Conservation (phyloP, 2,888 invertebrate species). For the Saturnia japonica region DNA sequence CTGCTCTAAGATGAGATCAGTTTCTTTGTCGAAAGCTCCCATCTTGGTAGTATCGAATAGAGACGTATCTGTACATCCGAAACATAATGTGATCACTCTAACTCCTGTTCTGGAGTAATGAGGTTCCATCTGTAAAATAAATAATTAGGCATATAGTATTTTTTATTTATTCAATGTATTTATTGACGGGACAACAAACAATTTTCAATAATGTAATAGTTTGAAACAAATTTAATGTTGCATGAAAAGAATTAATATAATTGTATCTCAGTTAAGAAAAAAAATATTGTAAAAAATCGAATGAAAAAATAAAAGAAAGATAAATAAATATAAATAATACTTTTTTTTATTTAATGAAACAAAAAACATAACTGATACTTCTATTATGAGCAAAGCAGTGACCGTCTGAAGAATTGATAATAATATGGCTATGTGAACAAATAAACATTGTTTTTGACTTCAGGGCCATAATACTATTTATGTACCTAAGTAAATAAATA, state of each 20-base stretch:
- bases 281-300: no score
- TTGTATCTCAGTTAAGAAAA: not conserved
- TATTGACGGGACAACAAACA: no score
- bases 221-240: not conserved
- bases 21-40: constrained; percentile 51
- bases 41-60: constrained; percentile 47
- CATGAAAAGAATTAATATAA: not conserved
- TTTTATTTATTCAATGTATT: not conserved
- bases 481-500: no score
- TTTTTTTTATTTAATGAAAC: no score
- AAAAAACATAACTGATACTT: no score
- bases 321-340: no score
- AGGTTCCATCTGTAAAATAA: constrained; percentile 47
- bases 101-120: constrained; percentile 52
- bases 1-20: constrained; percentile 35
- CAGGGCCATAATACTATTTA: not conserved
- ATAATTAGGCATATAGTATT: not conserved
- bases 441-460: no score
- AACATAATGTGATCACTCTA: constrained; percentile 65
- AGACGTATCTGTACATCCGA: constrained; percentile 63
- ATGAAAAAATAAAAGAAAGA: no score
- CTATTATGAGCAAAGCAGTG: no score
- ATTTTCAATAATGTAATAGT: not conserved
- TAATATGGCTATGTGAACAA: no score
- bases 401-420: no score